These are phyloP conservation scores for Nycticryphes semicollaris DNA, from an alignment of 2,113 vertebrate genomes.

Conservation along the genomic window DNA sequence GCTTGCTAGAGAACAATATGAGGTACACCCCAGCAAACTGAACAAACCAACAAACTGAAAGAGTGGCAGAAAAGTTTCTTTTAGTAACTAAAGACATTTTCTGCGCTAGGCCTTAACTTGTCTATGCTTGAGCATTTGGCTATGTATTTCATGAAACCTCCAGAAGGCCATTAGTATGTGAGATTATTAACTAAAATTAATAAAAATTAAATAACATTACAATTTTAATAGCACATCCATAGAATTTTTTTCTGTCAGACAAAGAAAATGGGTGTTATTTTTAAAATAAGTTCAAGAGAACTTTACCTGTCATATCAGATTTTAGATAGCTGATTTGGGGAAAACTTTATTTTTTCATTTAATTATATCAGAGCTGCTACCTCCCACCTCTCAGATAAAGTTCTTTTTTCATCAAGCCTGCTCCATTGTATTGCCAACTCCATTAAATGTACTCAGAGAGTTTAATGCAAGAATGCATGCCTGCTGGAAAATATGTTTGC, in stretches of 20 bases:
- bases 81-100: background rate
- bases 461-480: background rate
- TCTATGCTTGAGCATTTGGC: background rate
- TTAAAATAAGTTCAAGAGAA: background rate
- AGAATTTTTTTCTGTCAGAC: background rate
- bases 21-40: background rate
- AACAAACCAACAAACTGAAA: background rate
- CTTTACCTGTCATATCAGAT: background rate
- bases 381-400: background rate
- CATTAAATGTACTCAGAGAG: background rate
- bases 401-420: background rate
- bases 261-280: background rate
- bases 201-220: background rate
- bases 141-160: background rate
- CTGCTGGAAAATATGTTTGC: background rate
- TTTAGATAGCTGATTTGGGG: background rate
- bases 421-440: background rate
- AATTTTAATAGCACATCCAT: background rate
- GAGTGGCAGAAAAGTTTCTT: background rate
- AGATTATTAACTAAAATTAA: background rate
- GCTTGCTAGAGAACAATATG: background rate
- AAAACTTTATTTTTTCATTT: background rate
- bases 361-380: background rate
- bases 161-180: rapidly evolving
- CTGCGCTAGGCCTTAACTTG: background rate